Conservation (phyloP, 2,888 invertebrate species). For the Drosophila yooni region DNA sequence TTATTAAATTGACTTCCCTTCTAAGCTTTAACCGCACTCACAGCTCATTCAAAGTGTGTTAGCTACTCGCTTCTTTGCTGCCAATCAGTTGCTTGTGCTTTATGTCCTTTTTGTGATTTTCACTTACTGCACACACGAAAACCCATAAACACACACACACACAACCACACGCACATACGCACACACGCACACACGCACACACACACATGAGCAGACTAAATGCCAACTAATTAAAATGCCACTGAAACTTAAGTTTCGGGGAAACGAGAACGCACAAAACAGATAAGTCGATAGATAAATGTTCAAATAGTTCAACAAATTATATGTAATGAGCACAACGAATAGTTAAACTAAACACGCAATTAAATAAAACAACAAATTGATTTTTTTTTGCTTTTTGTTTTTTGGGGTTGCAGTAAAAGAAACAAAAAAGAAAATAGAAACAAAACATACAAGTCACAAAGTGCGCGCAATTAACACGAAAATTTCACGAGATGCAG, state of each 20-base stretch:
- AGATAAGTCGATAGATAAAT: conserved; percentile 49
- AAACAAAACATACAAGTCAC: conserved; percentile 38
- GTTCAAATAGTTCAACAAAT: conserved; percentile 31
- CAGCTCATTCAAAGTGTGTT: conserved; percentile 47
- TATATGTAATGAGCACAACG: conserved; percentile 41
- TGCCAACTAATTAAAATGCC: conserved; percentile 27
- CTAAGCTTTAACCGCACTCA: background rate
- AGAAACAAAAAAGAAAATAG: conserved; percentile 14
- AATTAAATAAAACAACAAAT: conserved; percentile 50
- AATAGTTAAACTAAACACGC: conserved; percentile 57
- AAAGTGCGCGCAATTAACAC: conserved; percentile 61
- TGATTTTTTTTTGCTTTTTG: background rate
- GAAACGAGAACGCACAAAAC: conserved; percentile 41
- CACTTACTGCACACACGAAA: conserved; percentile 4
- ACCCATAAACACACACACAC: conserved; percentile 33
- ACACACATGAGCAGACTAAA: conserved; percentile 13
- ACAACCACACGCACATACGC: conserved; percentile 22
- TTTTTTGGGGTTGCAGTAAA: conserved; percentile 44
- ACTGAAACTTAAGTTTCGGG: conserved; percentile 15
- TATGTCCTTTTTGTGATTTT: background rate
- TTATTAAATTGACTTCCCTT: background rate
- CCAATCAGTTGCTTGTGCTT: conserved; percentile 19
- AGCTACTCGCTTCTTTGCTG: background rate
- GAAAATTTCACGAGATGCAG: conserved; percentile 47
- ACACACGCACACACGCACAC: conserved; percentile 7